phyloP scores from a whole-genome alignment of 35 echinoderm and acorn worm genomes.

The Nesometra sesokonis region DNA sequence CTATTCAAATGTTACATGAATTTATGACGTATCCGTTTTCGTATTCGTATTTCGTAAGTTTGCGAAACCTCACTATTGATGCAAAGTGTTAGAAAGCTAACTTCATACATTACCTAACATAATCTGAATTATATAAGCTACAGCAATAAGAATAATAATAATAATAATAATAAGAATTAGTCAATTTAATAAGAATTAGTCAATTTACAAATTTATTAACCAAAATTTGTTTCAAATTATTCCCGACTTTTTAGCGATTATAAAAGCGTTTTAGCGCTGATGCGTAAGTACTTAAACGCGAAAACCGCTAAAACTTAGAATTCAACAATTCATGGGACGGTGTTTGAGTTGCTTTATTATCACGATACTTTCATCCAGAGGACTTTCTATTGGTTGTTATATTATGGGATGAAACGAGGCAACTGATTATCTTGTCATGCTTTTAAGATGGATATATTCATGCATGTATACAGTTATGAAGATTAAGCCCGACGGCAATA shows the following conservation, averaged over 20 bases:
- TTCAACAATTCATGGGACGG: too few relatives aligned
- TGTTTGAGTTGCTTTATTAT: background rate
- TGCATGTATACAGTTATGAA: background rate
- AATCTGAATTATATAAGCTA: too few relatives aligned
- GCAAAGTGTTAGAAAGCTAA: too few relatives aligned
- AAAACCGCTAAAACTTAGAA: background rate
- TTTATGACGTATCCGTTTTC: too few relatives aligned
- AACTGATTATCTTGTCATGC: background rate
- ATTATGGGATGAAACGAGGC: background rate
- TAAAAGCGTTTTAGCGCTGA: background rate
- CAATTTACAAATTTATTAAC: background rate
- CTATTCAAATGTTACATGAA: too few relatives aligned
- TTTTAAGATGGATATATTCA: background rate
- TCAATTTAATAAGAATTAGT: too few relatives aligned
- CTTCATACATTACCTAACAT: too few relatives aligned
- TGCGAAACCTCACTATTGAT: too few relatives aligned
- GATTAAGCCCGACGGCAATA: background rate
- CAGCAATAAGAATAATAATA: too few relatives aligned
- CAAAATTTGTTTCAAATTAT: background rate
- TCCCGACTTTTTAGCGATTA: background rate
- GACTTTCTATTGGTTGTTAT: background rate
- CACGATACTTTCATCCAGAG: background rate
- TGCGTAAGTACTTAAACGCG: background rate
- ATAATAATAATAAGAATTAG: too few relatives aligned
- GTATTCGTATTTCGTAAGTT: too few relatives aligned